These are phyloP conservation scores for Enteromius argenteus DNA, from an alignment of 2,797 vertebrate genomes.

Conservation along the genomic window DNA sequence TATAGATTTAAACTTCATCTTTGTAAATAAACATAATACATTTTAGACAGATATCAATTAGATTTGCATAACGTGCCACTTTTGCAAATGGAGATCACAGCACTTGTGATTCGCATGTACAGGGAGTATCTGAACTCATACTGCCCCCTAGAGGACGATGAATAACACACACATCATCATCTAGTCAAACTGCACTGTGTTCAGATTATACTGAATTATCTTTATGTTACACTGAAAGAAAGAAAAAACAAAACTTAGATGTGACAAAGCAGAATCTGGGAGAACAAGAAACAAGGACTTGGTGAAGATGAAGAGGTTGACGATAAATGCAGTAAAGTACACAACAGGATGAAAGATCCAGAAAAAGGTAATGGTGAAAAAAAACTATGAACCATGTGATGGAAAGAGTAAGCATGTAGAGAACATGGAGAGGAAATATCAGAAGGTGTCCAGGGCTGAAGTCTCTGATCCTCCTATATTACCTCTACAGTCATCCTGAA, in stretches of 20 bases:
- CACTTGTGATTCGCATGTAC: not conserved
- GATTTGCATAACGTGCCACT: conserved; percentile 5
- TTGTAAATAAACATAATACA: not conserved
- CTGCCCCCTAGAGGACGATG: conserved; percentile 24
- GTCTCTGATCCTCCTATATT: conserved; percentile 57
- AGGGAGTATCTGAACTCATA: not conserved
- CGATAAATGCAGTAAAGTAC: not conserved
- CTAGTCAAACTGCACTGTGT: not conserved
- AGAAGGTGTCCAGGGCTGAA: not conserved
- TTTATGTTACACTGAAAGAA: not conserved
- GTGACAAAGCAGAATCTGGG: not conserved
- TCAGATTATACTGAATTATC: not conserved
- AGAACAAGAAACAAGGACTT: conserved; percentile 2
- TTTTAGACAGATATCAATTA: not conserved
- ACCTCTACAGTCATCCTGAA: conserved; percentile 72
- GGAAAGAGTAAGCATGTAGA: not conserved
- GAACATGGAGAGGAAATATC: not conserved
- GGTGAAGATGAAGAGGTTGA: not conserved
- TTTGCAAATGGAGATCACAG: conserved; percentile 16
- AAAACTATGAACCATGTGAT: not conserved
- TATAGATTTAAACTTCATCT: not conserved
- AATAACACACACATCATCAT: conserved; percentile 13
- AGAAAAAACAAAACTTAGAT: conserved; percentile 2
- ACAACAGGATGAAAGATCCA: not conserved
- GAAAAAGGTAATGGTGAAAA: not conserved